phyloP scores from a whole-genome alignment of 2,113 vertebrate species.

The Proterorhinus semilunaris region DNA sequence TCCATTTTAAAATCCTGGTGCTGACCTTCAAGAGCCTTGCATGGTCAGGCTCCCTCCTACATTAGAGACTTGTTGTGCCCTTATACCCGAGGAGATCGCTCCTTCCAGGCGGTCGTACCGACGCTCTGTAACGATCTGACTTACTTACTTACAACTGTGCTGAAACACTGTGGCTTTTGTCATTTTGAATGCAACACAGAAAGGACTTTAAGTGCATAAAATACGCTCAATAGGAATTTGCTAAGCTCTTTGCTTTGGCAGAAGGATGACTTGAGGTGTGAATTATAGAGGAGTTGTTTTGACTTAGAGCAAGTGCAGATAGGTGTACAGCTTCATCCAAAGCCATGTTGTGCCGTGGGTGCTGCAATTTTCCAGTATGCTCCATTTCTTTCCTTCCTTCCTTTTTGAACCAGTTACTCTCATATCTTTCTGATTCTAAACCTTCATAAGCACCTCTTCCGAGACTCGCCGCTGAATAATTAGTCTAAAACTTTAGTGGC shows the following conservation, averaged over 20 bases:
- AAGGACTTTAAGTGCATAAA: constrained; percentile 47
- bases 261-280: constrained; percentile 36
- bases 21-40: too few species aligned
- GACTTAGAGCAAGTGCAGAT: constrained; percentile 4
- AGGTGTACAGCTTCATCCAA: background rate
- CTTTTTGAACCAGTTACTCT: background rate
- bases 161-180: background rate
- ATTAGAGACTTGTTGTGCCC: too few species aligned
- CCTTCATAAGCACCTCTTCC: constrained; percentile 62
- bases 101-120: too few species aligned
- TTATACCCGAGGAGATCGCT: too few species aligned
- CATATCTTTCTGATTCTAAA: constrained; percentile 31
- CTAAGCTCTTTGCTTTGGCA: constrained; percentile 50
- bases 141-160: too few species aligned
- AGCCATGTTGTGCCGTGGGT: background rate
- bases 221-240: constrained; percentile 56
- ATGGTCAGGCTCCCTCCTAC: too few species aligned
- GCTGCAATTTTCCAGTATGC: too few species aligned
- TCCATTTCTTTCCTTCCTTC: constrained; percentile 26
- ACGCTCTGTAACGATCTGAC: too few species aligned
- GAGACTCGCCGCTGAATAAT: constrained; percentile 59
- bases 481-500: constrained; percentile 58
- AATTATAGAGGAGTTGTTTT: constrained; percentile 55
- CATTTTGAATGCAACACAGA: constrained; percentile 26
- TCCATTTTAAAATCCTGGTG: too few species aligned